Conservation (phyloP, 2,888 invertebrate genomes). For the Lydus trimaculatus region DNA sequence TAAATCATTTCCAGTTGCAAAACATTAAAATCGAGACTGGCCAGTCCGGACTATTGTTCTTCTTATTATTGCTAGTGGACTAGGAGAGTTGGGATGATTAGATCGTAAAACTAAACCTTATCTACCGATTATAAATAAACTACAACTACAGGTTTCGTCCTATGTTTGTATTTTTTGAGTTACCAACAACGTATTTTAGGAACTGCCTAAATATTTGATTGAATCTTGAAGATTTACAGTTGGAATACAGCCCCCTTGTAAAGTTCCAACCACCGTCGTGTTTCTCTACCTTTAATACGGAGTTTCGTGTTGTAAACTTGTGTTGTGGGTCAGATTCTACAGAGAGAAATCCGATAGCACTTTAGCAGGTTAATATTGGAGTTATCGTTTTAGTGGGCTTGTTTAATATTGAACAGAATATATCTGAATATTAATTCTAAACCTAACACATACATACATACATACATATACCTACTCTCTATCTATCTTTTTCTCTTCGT, state of each 20-base stretch:
- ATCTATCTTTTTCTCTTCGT: background rate
- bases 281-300: background rate
- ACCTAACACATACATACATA: conserved; percentile 4
- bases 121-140: too few relatives aligned
- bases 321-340: conserved; percentile 19
- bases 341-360: conserved; percentile 35
- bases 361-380: conserved; percentile 43
- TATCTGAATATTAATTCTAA: conserved; percentile 40
- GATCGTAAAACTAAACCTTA: background rate
- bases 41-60: background rate
- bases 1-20: conserved; percentile 7
- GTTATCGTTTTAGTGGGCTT: conserved; percentile 41
- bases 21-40: conserved; percentile 7
- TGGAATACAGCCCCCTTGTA: background rate
- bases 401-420: conserved; percentile 41
- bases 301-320: background rate
- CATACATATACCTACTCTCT: background rate
- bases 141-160: too few relatives aligned
- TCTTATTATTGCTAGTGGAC: background rate
- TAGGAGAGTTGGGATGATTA: background rate
- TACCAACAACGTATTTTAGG: background rate
- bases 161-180: background rate
- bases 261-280: background rate
- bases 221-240: background rate
- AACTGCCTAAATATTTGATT: background rate